phyloP scores from a whole-genome alignment of 2,113 vertebrate species.

The Neolamprologus modestus region DNA sequence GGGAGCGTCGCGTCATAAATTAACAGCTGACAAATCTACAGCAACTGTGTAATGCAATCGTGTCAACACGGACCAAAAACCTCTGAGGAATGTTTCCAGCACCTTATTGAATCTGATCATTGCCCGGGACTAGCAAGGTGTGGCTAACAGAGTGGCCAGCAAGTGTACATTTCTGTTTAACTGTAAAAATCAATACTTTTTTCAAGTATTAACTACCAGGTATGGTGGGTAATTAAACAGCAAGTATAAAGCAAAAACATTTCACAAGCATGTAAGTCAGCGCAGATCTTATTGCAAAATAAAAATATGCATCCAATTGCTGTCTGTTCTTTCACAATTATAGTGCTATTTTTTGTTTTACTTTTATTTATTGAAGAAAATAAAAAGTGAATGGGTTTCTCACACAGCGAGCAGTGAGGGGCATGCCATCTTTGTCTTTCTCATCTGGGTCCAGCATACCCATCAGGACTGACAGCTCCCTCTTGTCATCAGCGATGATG shows the following conservation, averaged over 20 bases:
- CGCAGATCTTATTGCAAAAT: not conserved
- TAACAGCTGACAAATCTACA: not conserved
- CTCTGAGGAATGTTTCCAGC: not conserved
- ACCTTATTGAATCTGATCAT: not conserved
- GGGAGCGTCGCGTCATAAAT: not conserved
- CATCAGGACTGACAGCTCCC: slow-evolving; percentile 80
- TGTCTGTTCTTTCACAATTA: not conserved
- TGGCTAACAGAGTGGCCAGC: not conserved
- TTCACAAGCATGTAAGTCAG: not conserved
- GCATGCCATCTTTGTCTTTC: slow-evolving; percentile 80
- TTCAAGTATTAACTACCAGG: not conserved
- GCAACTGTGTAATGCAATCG: not conserved
- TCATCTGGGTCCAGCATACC: slow-evolving; percentile 97
- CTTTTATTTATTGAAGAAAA: not conserved
- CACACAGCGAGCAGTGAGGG: slow-evolving; percentile 92
- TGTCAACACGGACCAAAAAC: not conserved
- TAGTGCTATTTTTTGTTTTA: not conserved
- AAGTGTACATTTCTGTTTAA: not conserved
- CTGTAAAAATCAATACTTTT: not conserved
- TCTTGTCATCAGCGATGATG: slow-evolving; percentile 88
- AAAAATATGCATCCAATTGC: not conserved
- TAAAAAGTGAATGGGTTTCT: not conserved
- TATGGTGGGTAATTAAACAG: not conserved
- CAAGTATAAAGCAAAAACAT: not conserved
- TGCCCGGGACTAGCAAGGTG: not conserved